Conservation (phyloP, 2,888 invertebrate genomes). For the Caenorhabditis drosophilae region DNA sequence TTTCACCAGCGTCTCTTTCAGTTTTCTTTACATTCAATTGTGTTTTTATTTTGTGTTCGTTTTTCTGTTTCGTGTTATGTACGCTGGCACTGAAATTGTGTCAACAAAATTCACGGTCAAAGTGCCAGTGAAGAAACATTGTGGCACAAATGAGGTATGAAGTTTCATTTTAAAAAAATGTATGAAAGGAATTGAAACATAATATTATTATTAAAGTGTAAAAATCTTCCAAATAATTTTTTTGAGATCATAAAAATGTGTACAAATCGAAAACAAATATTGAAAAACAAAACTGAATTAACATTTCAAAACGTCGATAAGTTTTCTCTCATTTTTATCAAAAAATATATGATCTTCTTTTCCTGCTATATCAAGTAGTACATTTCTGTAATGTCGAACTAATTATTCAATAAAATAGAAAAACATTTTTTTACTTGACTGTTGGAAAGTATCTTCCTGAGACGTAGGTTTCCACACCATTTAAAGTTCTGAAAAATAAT, state of each 20-base stretch:
- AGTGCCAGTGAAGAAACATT: not conserved
- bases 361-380: constrained; percentile 34
- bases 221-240: no score
- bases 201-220: constrained; percentile 41
- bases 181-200: no score
- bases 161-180: not conserved
- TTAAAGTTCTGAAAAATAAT: constrained; percentile 22
- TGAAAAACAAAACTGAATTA: constrained; percentile 7
- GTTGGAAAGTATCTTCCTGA: constrained; percentile 36
- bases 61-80: no score
- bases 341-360: constrained; percentile 37
- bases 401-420: not conserved
- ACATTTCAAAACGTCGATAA: constrained; percentile 29
- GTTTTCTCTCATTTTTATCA: constrained; percentile 27
- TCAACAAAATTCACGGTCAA: not conserved
- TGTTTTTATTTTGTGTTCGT: no score
- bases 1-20: no score
- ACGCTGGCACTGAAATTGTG: no score
- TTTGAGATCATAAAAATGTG: constrained; percentile 26
- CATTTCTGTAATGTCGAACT: constrained; percentile 17
- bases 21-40: no score
- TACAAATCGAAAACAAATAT: not conserved
- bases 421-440: not conserved
- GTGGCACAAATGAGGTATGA: no score
- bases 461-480: constrained; percentile 20